A percentile compares a stretch with the other conserved stretches of the same genome.
Evolutionary conservation across 2,113 vertebrate genomes (phyloP).

Genomic region (Coptodon bakossiorum): DNA sequence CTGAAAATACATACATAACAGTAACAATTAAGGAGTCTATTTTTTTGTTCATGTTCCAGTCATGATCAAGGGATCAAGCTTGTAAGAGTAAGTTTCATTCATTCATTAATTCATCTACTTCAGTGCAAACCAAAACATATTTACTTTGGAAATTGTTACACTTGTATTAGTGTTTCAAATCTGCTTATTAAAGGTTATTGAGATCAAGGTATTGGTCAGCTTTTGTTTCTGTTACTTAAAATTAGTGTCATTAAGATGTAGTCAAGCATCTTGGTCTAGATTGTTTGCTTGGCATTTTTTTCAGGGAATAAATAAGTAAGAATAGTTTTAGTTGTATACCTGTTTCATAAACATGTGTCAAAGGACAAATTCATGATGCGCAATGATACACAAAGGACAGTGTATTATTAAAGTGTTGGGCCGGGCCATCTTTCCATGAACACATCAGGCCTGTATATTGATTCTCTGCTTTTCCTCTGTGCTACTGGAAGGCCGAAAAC

Average conservation of each 20-base stretch:
- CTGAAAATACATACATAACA: not conserved
- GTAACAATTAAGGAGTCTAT: not conserved
- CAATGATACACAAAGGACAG: not conserved
- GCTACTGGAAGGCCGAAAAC: not conserved
- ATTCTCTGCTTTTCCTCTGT: not conserved
- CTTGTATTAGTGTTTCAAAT: not conserved
- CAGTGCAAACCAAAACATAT: fast-evolving
- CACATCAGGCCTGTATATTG: not conserved
- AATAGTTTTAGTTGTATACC: not conserved
- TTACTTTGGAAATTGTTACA: not conserved
- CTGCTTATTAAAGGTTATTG: not conserved
- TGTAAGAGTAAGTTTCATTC: not conserved
- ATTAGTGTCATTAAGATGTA: not conserved
- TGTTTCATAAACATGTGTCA: not conserved
- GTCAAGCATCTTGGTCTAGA: not conserved
- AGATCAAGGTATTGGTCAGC: not conserved
- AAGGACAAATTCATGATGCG: fast-evolving
- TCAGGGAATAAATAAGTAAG: not conserved
- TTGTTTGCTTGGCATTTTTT: not conserved
- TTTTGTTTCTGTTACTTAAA: not conserved
- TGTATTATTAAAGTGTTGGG: not conserved
- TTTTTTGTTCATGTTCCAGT: not conserved
- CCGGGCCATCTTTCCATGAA: not conserved
- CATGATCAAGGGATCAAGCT: fast-evolving
- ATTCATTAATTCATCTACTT: not conserved